Percentiles rank a stretch among this genome's conserved stretches.
phyloP scores from a whole-genome alignment of 2,797 vertebrate species.

The Poeciliopsis presidionis region DNA sequence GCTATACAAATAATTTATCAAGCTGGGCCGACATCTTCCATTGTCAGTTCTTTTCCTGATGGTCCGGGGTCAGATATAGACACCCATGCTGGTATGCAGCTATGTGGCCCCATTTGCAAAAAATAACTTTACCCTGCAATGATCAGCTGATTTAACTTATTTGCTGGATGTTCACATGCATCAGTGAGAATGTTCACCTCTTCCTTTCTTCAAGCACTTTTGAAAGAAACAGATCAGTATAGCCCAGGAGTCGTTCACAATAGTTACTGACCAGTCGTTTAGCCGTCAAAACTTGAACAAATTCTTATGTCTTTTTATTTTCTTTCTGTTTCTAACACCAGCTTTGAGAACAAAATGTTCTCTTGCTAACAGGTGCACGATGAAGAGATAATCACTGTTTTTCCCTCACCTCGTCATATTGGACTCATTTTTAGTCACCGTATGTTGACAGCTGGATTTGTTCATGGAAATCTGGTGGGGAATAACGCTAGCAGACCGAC shows the following conservation, averaged over 20 bases:
- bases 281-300: not conserved
- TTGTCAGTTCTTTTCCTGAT: not conserved
- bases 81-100: not conserved
- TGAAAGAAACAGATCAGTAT: not conserved
- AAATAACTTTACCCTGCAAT: not conserved
- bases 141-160: not conserved
- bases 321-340: not conserved
- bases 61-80: not conserved
- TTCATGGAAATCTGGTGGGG: constrained; percentile 40
- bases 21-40: not conserved
- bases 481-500: constrained; percentile 21
- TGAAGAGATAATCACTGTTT: not conserved
- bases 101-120: not conserved
- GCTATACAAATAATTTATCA: not conserved
- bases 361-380: not conserved
- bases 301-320: not conserved
- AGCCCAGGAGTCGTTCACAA: not conserved
- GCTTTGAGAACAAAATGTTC: not conserved
- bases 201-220: not conserved
- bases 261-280: not conserved
- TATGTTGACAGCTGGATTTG: constrained; percentile 52
- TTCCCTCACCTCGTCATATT: not conserved
- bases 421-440: not conserved
- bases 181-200: not conserved
- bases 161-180: not conserved